These are phyloP conservation scores for Raillietiella orientalis DNA, from an alignment of 2,888 invertebrate genomes.

Conservation along the genomic window DNA sequence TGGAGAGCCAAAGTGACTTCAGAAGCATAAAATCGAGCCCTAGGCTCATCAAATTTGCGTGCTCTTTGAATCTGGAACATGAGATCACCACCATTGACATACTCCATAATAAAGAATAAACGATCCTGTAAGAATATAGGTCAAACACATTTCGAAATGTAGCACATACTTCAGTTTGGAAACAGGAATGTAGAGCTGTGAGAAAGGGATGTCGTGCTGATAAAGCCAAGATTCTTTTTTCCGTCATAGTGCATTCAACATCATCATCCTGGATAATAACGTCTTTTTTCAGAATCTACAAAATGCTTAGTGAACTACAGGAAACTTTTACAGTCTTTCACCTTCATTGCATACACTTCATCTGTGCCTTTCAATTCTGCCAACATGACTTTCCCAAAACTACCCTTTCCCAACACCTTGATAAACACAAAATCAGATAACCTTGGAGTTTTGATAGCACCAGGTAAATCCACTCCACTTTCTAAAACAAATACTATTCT, in stretches of 20 bases:
- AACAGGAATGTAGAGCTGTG: slow-evolving; percentile 83
- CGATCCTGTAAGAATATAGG: slow-evolving; percentile 24
- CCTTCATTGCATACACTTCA: slow-evolving; percentile 32
- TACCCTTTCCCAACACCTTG: slow-evolving; percentile 94
- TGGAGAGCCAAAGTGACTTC: slow-evolving; percentile 91
- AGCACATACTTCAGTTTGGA: slow-evolving; percentile 81
- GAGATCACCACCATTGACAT: slow-evolving; percentile 90
- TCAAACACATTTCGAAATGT: too few relatives aligned
- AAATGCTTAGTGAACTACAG: background rate
- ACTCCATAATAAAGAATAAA: slow-evolving; percentile 97
- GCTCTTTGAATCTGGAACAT: slow-evolving; percentile 99
- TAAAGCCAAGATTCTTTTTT: slow-evolving; percentile 77
- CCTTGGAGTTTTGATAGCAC: slow-evolving; percentile 21
- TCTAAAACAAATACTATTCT: background rate
- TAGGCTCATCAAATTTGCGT: slow-evolving; percentile 81
- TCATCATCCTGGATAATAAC: slow-evolving; percentile 96
- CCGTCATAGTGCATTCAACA: slow-evolving; percentile 96
- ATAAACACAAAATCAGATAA: slow-evolving; percentile 80
- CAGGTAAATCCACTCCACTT: too few relatives aligned
- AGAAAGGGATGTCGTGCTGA: slow-evolving; percentile 96
- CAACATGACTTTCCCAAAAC: slow-evolving; percentile 91
- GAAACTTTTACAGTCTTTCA: slow-evolving; percentile 10
- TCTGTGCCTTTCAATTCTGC: slow-evolving; percentile 77
- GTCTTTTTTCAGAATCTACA: slow-evolving; percentile 66
- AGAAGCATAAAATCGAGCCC: slow-evolving; percentile 84